Base-by-base conservation (phyloP, 2,888 invertebrate species). In the Cataglyphis livida region DNA sequence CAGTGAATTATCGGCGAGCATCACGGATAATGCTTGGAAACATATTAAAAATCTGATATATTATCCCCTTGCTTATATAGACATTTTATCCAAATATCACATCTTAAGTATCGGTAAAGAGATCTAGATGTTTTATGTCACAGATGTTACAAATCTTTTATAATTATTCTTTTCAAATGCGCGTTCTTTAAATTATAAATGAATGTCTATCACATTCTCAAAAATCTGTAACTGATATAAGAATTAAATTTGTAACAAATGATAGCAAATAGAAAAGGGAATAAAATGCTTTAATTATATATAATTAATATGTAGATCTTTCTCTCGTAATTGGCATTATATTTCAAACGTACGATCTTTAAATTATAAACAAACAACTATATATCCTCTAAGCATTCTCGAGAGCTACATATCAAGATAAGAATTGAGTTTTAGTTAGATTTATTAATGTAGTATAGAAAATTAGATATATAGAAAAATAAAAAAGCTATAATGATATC, bases 41-140 rank as follows among this genome's bases (percentile, higher is more conserved):
- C 54, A 65, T 76, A 76, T 66, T 76, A 76, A 76, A 76, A 66
- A 66, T n/a, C 38, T 76, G 66, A 76, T 76, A 76, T 76, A 76
- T 57, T 66, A 66, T 76, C 28, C 66, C 21, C 25, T 28, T 28
- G 2, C 35, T 51, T 25, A 51, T 51, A 7, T 51, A 75, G 35
- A 51, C 38, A 6, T 75, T 65, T 75, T 51, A 65, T 65, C 51
- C 51, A 51, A 65, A 41, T 32, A 64, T 28, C 12, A 41, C n/a
- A 41, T 54, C 38, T 54, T 66, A 66, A 7, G 38, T 76, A n/a
- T 66, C 66, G 12, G 15, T 38, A 54, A 76, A 21, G 38, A 76
- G 18, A 64, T 35, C 28, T 15, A 25, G n/a, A 66, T 18, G 12
- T n/a, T 44, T 10, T 10, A 44, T 1, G 12, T 65, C n/a, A 18